These are phyloP conservation scores for Euzetes globulus DNA, from an alignment of 2,888 invertebrate genomes.

Conservation along the genomic window DNA sequence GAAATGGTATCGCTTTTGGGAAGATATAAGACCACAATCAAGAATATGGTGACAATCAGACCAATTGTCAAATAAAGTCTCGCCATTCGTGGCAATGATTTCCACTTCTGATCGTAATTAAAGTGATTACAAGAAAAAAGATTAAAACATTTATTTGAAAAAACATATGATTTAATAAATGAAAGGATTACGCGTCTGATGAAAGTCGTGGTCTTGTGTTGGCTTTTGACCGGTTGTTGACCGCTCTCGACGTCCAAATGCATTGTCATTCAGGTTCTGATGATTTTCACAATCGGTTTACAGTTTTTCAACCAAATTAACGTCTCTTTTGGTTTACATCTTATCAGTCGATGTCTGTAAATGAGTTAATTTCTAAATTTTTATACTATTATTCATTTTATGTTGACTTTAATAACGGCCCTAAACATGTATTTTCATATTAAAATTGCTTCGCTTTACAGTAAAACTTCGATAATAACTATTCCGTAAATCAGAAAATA, in stretches of 20 bases:
- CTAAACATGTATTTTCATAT: neutral
- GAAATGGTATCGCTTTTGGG: neutral
- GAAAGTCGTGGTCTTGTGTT: neutral
- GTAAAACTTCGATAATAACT: neutral
- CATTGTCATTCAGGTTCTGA: neutral
- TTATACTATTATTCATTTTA: neutral
- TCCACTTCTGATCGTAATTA: constrained; percentile 7
- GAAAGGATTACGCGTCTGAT: neutral
- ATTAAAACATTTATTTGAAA: neutral
- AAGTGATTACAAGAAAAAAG: neutral
- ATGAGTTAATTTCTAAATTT: neutral
- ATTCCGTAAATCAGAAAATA: no score
- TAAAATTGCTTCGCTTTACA: neutral
- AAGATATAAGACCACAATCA: neutral
- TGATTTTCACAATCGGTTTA: no score
- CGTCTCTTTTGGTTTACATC: neutral
- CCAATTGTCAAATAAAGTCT: constrained; percentile 15
- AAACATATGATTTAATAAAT: neutral
- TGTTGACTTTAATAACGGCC: neutral
- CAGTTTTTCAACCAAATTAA: no score
- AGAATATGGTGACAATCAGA: neutral
- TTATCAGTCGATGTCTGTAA: neutral
- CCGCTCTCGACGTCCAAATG: constrained; percentile 21
- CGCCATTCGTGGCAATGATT: constrained; percentile 6
- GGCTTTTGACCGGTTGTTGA: neutral